These are phyloP conservation scores for Parnassius glacialis DNA, from an alignment of 2,888 invertebrate species.

Conservation along the genomic window DNA sequence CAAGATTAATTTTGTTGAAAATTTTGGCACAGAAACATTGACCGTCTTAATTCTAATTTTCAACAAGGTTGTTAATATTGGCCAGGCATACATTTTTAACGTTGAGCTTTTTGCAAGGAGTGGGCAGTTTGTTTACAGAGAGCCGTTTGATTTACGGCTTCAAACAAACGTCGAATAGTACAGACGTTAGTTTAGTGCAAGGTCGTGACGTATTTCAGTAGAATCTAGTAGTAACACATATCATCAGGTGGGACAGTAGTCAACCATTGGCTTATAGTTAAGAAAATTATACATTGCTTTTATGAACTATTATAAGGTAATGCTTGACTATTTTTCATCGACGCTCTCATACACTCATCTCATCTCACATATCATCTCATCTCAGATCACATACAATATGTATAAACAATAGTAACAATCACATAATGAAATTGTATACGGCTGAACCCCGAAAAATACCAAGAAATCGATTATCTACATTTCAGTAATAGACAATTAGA, in stretches of 20 bases:
- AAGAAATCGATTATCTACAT: too few relatives aligned
- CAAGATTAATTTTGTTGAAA: constrained; percentile 19
- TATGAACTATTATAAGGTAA: too few relatives aligned
- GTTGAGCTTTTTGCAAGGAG: constrained; percentile 50
- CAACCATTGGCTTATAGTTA: not conserved
- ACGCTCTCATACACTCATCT: not conserved
- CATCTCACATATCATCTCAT: too few relatives aligned
- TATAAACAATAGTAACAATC: not conserved
- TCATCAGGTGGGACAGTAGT: constrained; percentile 2
- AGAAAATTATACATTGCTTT: not conserved
- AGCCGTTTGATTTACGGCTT: constrained; percentile 56
- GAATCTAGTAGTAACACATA: constrained; percentile 32
- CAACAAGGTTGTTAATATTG: constrained; percentile 51
- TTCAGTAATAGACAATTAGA: too few relatives aligned
- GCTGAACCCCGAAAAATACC: not conserved
- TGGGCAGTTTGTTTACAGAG: constrained; percentile 64
- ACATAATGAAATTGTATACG: constrained; percentile 10
- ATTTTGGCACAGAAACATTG: constrained; percentile 24
- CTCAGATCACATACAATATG: too few relatives aligned
- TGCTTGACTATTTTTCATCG: constrained; percentile 6
- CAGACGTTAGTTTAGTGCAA: constrained; percentile 46
- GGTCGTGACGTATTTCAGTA: constrained; percentile 52
- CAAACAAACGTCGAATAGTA: constrained; percentile 41
- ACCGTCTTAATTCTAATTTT: constrained; percentile 35
- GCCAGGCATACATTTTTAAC: constrained; percentile 45